phyloP scores from a whole-genome alignment of 2,113 vertebrate genomes.

The Calidris pugnax region DNA sequence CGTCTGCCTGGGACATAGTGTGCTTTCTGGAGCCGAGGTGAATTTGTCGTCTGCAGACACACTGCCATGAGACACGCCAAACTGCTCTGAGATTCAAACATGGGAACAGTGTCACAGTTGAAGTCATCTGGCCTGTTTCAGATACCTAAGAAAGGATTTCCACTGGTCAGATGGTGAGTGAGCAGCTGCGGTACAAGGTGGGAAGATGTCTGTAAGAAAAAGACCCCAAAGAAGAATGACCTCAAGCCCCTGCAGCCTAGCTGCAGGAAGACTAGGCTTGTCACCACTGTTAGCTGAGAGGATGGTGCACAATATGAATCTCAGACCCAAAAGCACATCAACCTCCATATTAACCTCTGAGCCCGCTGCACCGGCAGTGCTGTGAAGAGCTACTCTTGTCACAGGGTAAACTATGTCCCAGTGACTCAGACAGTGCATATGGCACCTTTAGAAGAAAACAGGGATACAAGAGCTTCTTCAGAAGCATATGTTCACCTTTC shows the following conservation, averaged over 20 bases:
- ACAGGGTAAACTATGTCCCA: neutral
- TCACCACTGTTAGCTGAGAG: neutral
- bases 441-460: constrained; percentile 4
- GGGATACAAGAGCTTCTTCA: neutral
- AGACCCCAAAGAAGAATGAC: neutral
- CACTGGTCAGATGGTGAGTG: neutral
- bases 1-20: neutral
- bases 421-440: constrained; percentile 23
- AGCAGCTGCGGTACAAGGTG: neutral
- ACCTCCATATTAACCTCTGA: neutral
- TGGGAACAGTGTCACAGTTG: neutral
- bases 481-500: constrained; percentile 64
- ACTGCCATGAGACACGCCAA: neutral
- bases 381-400: neutral
- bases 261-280: neutral
- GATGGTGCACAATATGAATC: neutral
- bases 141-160: neutral
- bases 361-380: neutral
- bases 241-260: neutral
- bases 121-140: neutral
- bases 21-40: neutral
- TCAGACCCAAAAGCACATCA: neutral
- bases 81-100: neutral
- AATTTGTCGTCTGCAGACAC: neutral
- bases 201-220: neutral